These are phyloP conservation scores for Xerus inauris DNA, from an alignment of 2,113 vertebrate species.

Conservation along the genomic window DNA sequence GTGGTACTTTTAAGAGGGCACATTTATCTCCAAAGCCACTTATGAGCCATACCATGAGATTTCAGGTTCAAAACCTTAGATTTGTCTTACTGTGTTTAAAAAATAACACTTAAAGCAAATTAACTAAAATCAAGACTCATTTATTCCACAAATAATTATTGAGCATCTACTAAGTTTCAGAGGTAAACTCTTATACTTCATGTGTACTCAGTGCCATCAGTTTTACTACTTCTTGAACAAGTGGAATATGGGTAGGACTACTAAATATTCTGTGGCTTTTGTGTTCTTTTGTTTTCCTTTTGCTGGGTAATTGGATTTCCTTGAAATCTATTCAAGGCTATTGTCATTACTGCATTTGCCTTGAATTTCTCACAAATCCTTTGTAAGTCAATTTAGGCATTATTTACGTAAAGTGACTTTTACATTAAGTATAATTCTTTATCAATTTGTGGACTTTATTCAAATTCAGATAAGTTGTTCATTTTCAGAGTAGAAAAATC, in stretches of 20 bases:
- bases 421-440: slow-evolving; percentile 65
- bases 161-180: slow-evolving; percentile 31
- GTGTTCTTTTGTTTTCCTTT: slow-evolving; percentile 44
- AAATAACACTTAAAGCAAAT: slow-evolving; percentile 51
- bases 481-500: slow-evolving; percentile 67
- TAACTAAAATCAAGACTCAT: slow-evolving; percentile 31
- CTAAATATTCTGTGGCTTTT: slow-evolving; percentile 42
- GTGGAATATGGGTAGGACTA: slow-evolving; percentile 23
- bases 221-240: slow-evolving; percentile 61
- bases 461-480: slow-evolving; percentile 60
- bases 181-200: slow-evolving; percentile 41
- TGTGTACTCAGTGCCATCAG: slow-evolving; percentile 22
- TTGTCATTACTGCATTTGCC: slow-evolving; percentile 58
- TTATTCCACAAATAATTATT: slow-evolving; percentile 62
- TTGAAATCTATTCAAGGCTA: slow-evolving; percentile 37
- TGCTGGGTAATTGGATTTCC: slow-evolving; percentile 49
- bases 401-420: slow-evolving; percentile 64
- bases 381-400: slow-evolving; percentile 55
- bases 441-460: slow-evolving; percentile 63
- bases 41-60: neutral
- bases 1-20: neutral
- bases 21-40: slow-evolving; percentile 38
- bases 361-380: slow-evolving; percentile 67
- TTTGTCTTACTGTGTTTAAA: slow-evolving; percentile 40
- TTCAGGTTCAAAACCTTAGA: slow-evolving; percentile 39